Conservation (phyloP, 2,797 vertebrate genomes). For the Pipistrellus pygmaeus region DNA sequence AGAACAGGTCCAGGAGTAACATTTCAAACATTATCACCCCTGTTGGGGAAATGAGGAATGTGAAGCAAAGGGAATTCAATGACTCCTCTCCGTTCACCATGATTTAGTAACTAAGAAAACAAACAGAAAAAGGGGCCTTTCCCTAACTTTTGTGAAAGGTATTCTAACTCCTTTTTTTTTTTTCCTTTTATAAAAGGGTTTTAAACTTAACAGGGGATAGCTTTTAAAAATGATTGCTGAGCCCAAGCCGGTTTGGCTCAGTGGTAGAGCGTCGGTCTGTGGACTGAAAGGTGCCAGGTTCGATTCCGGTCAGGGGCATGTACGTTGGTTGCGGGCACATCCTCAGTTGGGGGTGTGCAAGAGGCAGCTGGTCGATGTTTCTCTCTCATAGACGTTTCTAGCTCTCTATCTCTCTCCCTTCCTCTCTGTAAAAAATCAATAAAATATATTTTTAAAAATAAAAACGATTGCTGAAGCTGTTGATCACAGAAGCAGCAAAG, state of each 20-base stretch:
- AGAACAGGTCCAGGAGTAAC: not conserved
- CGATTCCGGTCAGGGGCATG: too few species aligned
- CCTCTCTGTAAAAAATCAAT: too few species aligned
- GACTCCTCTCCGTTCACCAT: not conserved
- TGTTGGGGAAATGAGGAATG: slow-evolving; percentile 27
- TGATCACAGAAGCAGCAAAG: slow-evolving; percentile 44
- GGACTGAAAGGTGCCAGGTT: too few species aligned
- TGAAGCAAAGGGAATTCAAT: slow-evolving; percentile 39
- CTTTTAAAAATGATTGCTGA: slow-evolving; percentile 39
- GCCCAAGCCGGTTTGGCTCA: too few species aligned
- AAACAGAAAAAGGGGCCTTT: not conserved
- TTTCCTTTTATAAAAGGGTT: not conserved
- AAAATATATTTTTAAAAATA: too few species aligned
- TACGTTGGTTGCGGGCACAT: too few species aligned
- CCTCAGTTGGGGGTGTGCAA: too few species aligned
- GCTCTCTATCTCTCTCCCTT: too few species aligned
- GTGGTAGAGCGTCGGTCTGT: too few species aligned
- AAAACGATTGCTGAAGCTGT: slow-evolving; percentile 10
- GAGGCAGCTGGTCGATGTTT: too few species aligned
- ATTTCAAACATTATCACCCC: not conserved
- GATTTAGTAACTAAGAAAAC: slow-evolving; percentile 43
- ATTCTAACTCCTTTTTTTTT: not conserved
- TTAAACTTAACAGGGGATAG: not conserved
- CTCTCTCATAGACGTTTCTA: too few species aligned
- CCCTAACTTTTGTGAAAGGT: not conserved